Conservation (phyloP, 2,113 vertebrate species). For the Phyllostomus discolor region DNA sequence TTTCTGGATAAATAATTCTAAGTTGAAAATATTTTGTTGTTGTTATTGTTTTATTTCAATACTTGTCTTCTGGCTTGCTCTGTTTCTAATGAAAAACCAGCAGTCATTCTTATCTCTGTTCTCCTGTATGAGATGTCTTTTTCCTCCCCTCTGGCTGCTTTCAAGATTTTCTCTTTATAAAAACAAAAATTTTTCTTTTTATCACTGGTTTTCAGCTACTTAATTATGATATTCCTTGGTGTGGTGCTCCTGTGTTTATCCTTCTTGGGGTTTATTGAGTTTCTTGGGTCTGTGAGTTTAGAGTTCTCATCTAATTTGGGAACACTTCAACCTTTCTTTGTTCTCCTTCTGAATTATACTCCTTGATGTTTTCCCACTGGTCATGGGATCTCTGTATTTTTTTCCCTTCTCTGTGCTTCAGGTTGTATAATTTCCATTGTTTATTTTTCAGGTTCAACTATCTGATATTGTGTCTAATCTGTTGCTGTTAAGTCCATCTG, state of each 20-base stretch:
- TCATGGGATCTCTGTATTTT: neutral
- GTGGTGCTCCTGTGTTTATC: neutral
- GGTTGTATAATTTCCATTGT: neutral
- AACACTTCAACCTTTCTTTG: neutral
- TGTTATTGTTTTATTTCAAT: neutral
- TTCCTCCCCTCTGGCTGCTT: neutral
- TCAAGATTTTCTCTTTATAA: neutral
- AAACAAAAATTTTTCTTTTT: neutral
- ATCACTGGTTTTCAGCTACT: neutral
- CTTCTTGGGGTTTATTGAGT: neutral
- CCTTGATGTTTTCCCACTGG: neutral
- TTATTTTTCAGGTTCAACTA: neutral
- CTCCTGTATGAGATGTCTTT: neutral
- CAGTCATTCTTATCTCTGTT: neutral
- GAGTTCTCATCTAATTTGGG: neutral
- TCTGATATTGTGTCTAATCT: neutral
- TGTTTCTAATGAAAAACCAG: conserved; percentile 10
- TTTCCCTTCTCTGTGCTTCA: neutral
- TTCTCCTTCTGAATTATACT: neutral
- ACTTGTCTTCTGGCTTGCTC: neutral
- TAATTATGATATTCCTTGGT: neutral
- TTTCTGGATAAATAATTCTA: conserved; percentile 11
- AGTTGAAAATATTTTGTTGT: neutral
- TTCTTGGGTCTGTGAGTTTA: neutral
- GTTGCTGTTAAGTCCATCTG: neutral